Base-by-base conservation (phyloP, 2,797 vertebrate genomes). In the Propithecus deckenii region DNA sequence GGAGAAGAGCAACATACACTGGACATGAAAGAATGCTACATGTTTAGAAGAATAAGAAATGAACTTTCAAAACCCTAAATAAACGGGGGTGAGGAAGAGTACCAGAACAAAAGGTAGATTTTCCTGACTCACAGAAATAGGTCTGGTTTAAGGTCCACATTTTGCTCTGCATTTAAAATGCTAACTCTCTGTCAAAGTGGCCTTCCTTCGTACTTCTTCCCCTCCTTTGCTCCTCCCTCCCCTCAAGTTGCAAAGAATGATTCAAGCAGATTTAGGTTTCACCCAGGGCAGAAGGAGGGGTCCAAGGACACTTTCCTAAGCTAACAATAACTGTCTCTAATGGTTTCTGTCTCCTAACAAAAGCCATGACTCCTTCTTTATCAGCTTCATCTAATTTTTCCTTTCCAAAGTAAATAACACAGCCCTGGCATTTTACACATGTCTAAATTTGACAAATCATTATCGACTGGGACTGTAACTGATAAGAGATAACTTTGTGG, bases 401-500 rank as follows among this genome's bases (percentile, higher is more conserved):
- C 97, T 95, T 98, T 97, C 97, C 95, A 97, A 98, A 97, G 93
- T 97, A 97, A 98, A 97, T 96, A 97, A 94, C 87, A 95, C 57
- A 86, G 97, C 89, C 95, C 75, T 96, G 95, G 95, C 92, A 96
- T 97, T 97, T 97, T 95, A 97, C 97, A 97, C 98, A 97, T 84
- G 94, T 97, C 97, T 92, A 95, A 94, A 97, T 97, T 94, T 97
- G 98, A 98, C 98, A 97, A 98, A 97, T 97, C 97, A 97, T 97
- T 98, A 97, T 98, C 92, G 81, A 95, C 91, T 81, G 88, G 65
- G 85, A 96, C 96, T 96, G 94, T 95, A 97, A 96, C 96, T 98
- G 97, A 98, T 97, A 97, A 97, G 97, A 98, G 96, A 96, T 96
- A 96, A 95, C 97, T 98, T 95, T 98, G 97, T 97, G 95, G 97